These are phyloP conservation scores for Callimico goeldii DNA, from an alignment of 2,797 vertebrate species.

Conservation along the genomic window DNA sequence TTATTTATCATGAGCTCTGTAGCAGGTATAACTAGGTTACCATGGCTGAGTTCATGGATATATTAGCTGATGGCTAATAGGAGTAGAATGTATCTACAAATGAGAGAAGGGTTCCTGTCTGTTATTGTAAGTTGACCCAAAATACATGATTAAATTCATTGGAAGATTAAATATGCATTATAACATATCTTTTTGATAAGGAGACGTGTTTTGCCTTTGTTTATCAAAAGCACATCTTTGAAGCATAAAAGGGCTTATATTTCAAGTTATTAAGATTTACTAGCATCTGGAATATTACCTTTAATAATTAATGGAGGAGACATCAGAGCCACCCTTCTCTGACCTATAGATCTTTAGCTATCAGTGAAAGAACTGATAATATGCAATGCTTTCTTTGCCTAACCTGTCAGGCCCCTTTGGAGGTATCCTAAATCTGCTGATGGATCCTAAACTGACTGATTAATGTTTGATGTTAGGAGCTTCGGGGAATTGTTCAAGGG, in stretches of 20 bases:
- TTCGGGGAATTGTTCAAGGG: neutral
- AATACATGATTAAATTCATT: neutral
- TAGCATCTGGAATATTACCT: conserved; percentile 46
- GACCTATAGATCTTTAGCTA: conserved; percentile 58
- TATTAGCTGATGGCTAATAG: neutral
- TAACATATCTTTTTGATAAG: neutral
- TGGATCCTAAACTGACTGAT: conserved; percentile 16
- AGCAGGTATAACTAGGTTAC: neutral
- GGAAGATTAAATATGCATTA: neutral
- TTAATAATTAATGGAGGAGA: conserved; percentile 65
- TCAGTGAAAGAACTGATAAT: neutral
- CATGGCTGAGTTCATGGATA: neutral
- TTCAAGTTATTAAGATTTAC: conserved; percentile 45
- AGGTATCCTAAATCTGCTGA: conserved; percentile 25
- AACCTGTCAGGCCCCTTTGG: neutral
- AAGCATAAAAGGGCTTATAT: neutral
- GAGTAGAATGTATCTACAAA: neutral
- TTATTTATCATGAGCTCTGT: neutral
- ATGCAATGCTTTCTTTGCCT: neutral
- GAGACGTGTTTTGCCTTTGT: neutral
- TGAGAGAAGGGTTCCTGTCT: neutral
- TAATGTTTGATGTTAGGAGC: conserved; percentile 19
- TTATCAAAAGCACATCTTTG: conserved; percentile 47
- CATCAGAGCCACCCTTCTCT: neutral
- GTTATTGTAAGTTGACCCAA: neutral